Base-by-base conservation (phyloP, 1,140 invertebrate genomes). In the Drosophila bipectinata region DNA sequence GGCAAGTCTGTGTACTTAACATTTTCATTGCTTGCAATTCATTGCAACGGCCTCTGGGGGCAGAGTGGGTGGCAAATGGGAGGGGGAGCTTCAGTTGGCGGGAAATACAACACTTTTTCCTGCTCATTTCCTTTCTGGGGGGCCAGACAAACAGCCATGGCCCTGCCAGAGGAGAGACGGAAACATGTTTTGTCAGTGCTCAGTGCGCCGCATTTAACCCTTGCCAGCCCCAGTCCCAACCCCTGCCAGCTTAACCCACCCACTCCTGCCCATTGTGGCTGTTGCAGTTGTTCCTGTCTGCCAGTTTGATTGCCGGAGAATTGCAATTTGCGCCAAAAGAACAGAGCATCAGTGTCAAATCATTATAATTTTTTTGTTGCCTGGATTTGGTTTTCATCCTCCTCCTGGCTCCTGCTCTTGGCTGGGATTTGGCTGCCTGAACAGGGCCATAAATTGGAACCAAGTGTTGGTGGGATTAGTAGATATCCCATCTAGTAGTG, bases 331-430 rank as follows among this genome's bases (percentile, higher is more conserved):
- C 76, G 83, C 84, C 84, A 87, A 64, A 83, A 80, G 77, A 69
- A 88, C 83, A 88, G 68, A 88, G 69, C 83, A 89, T 89, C 83
- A 88, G 84, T 81, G 83, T 88, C 83, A 88, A 88, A 88, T 88
- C 84, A 88, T 88, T 88, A 83, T 88, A 83, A 83, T 83, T 88
- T 83, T 79, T 76, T 61, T 44, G 61, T 39, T 24, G 48, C 56
- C 15, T 44, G 39, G 10, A 45, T 47, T 45, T 37, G 37, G 58
- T 28, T 63, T 51, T 18, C 18, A 61, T 39, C 45, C 37, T 62
- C 24, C 12, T 34, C 34, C 18, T 26, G 28, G 57, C 52, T 55
- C 9, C 10, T 60, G 63, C 45, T 77, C 69, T 49, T 81, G 66
- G 51, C 68, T 24, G 41, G 63, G 49, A 71, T 63, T 73, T 74